Conservation (phyloP, 2,888 invertebrate genomes). For the Andrena flavipes region DNA sequence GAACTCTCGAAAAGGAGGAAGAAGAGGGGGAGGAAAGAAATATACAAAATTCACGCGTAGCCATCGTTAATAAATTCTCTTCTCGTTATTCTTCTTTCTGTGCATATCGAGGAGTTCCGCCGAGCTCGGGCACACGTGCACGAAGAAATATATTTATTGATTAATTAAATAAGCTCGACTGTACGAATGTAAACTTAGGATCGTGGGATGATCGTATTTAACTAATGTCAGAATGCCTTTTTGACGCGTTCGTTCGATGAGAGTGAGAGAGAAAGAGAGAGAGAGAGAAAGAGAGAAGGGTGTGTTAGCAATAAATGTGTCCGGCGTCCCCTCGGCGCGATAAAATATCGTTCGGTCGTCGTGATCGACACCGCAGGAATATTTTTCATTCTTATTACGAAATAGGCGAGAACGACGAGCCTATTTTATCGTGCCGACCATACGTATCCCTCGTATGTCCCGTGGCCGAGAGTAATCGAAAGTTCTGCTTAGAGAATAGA, state of each 20-base stretch:
- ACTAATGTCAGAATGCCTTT: slow-evolving; percentile 42
- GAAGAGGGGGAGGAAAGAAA: neutral
- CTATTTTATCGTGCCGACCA: slow-evolving; percentile 55
- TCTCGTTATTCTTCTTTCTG: slow-evolving; percentile 44
- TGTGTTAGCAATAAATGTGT: slow-evolving; percentile 63
- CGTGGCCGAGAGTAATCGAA: slow-evolving; percentile 47
- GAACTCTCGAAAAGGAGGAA: neutral
- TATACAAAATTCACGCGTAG: slow-evolving; percentile 37
- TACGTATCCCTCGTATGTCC: slow-evolving; percentile 37
- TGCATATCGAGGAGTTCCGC: slow-evolving; percentile 51
- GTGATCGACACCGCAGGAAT: slow-evolving; percentile 41
- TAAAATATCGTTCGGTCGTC: slow-evolving; percentile 42
- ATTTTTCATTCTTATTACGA: slow-evolving; percentile 64
- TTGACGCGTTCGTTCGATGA: slow-evolving; percentile 56
- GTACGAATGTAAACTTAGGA: slow-evolving; percentile 52
- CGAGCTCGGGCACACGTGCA: slow-evolving; percentile 21
- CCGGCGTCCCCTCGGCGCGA: slow-evolving; percentile 41
- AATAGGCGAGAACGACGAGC: slow-evolving; percentile 10
- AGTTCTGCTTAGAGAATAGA: slow-evolving; percentile 12
- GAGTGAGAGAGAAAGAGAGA: no score
- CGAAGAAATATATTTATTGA: slow-evolving; percentile 50
- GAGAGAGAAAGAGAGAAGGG: neutral
- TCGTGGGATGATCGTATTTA: slow-evolving; percentile 28
- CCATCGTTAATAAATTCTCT: slow-evolving; percentile 18
- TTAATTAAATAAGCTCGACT: slow-evolving; percentile 27